Evolutionary conservation across 2,113 vertebrate species (phyloP).

Genomic region (Silurus asotus): DNA sequence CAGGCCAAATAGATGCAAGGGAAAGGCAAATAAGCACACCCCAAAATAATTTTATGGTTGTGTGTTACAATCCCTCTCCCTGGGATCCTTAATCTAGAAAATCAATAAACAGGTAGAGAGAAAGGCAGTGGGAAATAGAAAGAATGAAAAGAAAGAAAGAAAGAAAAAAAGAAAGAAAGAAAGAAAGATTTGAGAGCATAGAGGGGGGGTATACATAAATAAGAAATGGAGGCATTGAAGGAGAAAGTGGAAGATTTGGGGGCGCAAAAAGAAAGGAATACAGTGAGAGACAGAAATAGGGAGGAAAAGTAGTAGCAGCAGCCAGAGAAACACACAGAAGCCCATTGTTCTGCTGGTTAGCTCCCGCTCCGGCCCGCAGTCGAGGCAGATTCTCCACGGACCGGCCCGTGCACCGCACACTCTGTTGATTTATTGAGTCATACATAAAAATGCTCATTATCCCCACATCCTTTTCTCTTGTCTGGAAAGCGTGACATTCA

Average conservation of each 20-base stretch:
- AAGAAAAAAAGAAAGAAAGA: constrained; percentile 11
- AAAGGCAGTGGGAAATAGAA: constrained; percentile 44
- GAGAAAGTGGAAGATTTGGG: constrained; percentile 33
- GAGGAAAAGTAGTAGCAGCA: constrained; percentile 32
- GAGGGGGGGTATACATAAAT: constrained; percentile 52
- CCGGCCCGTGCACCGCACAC: constrained; percentile 51
- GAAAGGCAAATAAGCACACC: constrained; percentile 99
- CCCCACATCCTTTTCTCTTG: constrained; percentile 64
- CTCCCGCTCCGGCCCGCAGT: constrained; percentile 65
- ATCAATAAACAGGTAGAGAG: constrained; percentile 95
- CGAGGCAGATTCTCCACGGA: constrained; percentile 55
- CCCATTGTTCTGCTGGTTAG: constrained; percentile 85
- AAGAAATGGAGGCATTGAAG: constrained; percentile 30
- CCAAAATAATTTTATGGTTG: constrained; percentile 99
- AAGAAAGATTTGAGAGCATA: constrained; percentile 37
- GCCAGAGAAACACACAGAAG: constrained; percentile 81
- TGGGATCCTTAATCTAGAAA: constrained; percentile 99
- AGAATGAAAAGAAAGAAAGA: constrained; percentile 10
- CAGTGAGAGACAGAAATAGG: constrained; percentile 29
- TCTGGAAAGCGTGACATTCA: constrained; percentile 46
- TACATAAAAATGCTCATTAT: constrained; percentile 77
- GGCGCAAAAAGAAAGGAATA: constrained; percentile 30
- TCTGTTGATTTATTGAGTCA: constrained; percentile 78
- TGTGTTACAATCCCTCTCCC: constrained; percentile 99
- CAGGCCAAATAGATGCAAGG: constrained; percentile 99